Base-by-base conservation (phyloP, 2,797 vertebrate species). In the Acanthornis magna region DNA sequence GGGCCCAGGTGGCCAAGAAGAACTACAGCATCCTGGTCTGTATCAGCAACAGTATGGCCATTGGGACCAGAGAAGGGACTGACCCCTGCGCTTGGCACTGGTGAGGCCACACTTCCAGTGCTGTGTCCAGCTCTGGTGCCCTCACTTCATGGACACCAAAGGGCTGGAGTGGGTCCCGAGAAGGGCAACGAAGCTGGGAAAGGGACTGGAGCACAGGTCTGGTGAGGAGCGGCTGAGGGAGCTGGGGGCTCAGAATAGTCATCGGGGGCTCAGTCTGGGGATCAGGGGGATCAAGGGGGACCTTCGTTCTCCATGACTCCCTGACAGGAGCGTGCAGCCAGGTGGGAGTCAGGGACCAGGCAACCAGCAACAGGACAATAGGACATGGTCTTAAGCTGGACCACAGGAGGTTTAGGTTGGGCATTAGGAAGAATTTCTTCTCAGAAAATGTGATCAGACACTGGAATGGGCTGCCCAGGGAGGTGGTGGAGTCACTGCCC, bases 401-500 rank as follows among this genome's bases (percentile, higher is more conserved):
- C 8, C 2, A 27, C 8, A 2, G 5, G 7, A 2, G 5, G 7
- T 19, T 50, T 18, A 78, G 12, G 4, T 13, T 16, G 6, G 26
- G 15, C 50, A 43, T 42, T 11, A 48, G 11, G 7, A 62, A 13
- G 13, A 78, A 60, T 18, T 80, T 53, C 20, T 53, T 60, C 38
- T 14, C n/a, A 45, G 29, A 45, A 58, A 34, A 29, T 7, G n/a
- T 13, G 13, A 58, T n/a, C 9, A 29, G 45, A 51, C 9, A 22
- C 13, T 45, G n/a, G 53, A 73, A 88, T 11, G 13, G 38, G 20
- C 12, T 63, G 26, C 8, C 9, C n/a, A 61, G 20, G 29, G 16
- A 47, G 20, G 13, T 0, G 2, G 10, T 12, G 11, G 51, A 29
- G 27, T 25, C 38, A 45, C 15, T 13, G 14, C 22, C 20, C 16